A percentile compares a stretch with the other conserved stretches of the same genome.
phyloP scores from a whole-genome alignment of 2,888 invertebrate genomes.

The Ectemnius continuus region DNA sequence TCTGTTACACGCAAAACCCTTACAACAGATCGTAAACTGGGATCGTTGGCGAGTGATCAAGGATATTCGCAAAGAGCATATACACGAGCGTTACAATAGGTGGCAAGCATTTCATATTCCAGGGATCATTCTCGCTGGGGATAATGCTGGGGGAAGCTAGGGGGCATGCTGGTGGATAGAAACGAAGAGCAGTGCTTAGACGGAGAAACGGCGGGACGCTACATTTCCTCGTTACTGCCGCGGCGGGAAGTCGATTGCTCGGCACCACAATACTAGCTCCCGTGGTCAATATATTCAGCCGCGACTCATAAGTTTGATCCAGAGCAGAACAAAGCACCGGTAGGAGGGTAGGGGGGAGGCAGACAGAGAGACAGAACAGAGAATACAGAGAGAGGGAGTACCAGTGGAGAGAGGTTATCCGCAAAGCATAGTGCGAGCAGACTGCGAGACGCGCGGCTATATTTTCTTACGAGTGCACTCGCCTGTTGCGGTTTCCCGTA shows the following conservation, averaged over 20 bases:
- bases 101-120: neutral
- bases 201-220: neutral
- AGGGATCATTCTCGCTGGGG: neutral
- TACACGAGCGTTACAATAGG: too few relatives aligned
- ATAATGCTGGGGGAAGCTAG: neutral
- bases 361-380: too few relatives aligned
- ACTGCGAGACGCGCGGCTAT: conserved; percentile 25
- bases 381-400: too few relatives aligned
- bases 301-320: too few relatives aligned
- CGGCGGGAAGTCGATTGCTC: neutral
- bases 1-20: too few relatives aligned
- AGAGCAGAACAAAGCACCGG: too few relatives aligned
- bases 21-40: too few relatives aligned
- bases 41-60: too few relatives aligned
- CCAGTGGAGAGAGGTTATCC: too few relatives aligned
- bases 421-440: too few relatives aligned
- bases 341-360: too few relatives aligned
- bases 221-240: conserved; percentile 7
- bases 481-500: conserved; percentile 44
- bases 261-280: neutral
- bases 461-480: conserved; percentile 55
- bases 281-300: conserved; percentile 1
- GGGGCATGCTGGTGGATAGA: neutral
- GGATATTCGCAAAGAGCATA: too few relatives aligned
- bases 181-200: neutral